Base-by-base conservation (phyloP, 1,140 invertebrate species). In the Drosophila arawakana region DNA sequence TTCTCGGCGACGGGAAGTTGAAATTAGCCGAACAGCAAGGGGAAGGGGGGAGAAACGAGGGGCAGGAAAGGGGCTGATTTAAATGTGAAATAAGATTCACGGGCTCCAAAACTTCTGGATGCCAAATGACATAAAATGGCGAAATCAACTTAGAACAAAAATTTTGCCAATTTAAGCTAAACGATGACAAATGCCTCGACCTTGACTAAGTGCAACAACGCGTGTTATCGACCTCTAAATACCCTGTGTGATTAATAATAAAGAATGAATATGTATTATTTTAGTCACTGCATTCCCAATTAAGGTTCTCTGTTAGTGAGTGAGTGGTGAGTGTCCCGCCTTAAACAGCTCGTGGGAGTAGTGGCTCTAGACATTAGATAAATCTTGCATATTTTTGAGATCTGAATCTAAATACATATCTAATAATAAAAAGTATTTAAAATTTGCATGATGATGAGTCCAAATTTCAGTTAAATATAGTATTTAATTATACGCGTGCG, bases 101-200 rank as follows among this genome's bases (percentile, higher is more conserved):
- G 39, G 35, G 13, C 37, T 41, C 11, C 25, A 54, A 44, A 34
- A 11, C 25, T n/a, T 35, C 30, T 47, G 60, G 37, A 47, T 55
- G 47, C 44, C 70, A 78, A 78, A 80, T 78, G 80, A 46, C 81
- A 86, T 79, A 81, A 73, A 76, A 86, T 73, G 50, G 41, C 50
- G 60, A 62, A 50, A 59, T 54, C 63, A 67, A 83, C 79, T 88
- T 82, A 63, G 70, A 78, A 75, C 80, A 80, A 88, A 73, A 43
- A 59, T 59, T 82, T 82, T 68, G 83, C 84, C 83, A 86, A 89
- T 88, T 71, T 55, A 54, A 71, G 43, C 47, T 71, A 62, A 71
- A 71, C 52, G 59, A 65, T 65, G 50, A 65, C 39, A 65, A 65
- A 55, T 65, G 62, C 21, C 47, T 37, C 47, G 52, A 54, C 61